Evolutionary conservation across 1,140 invertebrate genomes (phyloP).

Genomic region (Condylostylus longicornis): DNA sequence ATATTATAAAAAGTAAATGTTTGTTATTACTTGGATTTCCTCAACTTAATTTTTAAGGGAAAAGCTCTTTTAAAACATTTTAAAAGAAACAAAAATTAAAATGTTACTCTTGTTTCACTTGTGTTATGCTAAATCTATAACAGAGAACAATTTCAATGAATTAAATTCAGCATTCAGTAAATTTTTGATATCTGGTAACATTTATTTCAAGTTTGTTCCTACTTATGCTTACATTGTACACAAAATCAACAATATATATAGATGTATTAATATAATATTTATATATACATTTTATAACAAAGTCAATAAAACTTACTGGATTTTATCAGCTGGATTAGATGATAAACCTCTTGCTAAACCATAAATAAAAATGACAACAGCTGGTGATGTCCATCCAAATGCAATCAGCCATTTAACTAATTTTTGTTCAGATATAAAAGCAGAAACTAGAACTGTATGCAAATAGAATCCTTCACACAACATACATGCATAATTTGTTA

Average conservation of each 20-base stretch:
- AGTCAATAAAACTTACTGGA: slow-evolving; percentile 44
- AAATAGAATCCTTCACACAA: slow-evolving; percentile 85
- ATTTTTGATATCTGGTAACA: no score
- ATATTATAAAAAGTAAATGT: no score
- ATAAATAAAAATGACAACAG: slow-evolving; percentile 53
- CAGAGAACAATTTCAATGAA: no score
- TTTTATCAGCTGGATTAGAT: slow-evolving; percentile 35
- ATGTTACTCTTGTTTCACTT: no score
- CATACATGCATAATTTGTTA: slow-evolving; percentile 94
- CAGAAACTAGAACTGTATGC: slow-evolving; percentile 78
- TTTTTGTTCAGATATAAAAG: slow-evolving; percentile 75
- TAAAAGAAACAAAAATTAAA: no score
- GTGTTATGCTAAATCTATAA: no score
- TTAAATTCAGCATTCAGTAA: no score
- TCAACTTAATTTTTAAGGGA: no score
- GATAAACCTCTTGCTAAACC: slow-evolving; percentile 40
- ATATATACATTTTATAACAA: no score
- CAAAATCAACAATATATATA: slow-evolving; percentile 1
- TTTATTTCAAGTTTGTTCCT: neutral
- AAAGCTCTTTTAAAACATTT: no score
- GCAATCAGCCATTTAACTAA: slow-evolving; percentile 67
- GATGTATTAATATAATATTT: no score
- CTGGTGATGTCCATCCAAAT: slow-evolving; percentile 71
- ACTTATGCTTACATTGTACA: neutral
- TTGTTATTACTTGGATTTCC: no score